A percentile compares a stretch with the other conserved stretches of the same genome.
phyloP scores from a whole-genome alignment of 1,140 invertebrate genomes.

The Pantala flavescens region DNA sequence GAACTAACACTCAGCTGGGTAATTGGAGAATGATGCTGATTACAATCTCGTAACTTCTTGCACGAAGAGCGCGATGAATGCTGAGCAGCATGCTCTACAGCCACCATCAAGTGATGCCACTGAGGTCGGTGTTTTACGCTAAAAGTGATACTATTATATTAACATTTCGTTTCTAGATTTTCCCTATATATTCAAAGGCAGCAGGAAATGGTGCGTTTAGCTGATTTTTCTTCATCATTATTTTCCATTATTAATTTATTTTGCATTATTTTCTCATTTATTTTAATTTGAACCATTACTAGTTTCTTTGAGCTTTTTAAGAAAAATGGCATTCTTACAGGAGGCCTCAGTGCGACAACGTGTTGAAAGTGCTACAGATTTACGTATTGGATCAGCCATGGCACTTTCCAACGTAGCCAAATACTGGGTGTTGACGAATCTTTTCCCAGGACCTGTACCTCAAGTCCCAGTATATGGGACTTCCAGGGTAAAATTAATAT shows the following conservation, averaged over 20 bases:
- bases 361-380: constrained; percentile 29
- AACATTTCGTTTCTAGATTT: too few relatives aligned
- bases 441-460: constrained; percentile 48
- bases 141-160: background rate
- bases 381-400: constrained; percentile 35
- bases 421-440: constrained; percentile 54
- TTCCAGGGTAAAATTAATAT: constrained; percentile 13
- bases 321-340: constrained; percentile 5
- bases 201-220: constrained; percentile 22
- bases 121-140: constrained; percentile 33
- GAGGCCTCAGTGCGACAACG: constrained; percentile 19
- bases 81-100: constrained; percentile 40
- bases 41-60: background rate
- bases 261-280: background rate
- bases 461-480: constrained; percentile 36
- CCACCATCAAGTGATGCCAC: constrained; percentile 39
- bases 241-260: constrained; percentile 9
- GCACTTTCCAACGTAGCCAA: constrained; percentile 48
- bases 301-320: background rate
- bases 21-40: background rate
- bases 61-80: constrained; percentile 34
- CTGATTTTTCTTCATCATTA: constrained; percentile 1
- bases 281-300: background rate
- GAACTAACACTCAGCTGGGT: background rate
- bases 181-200: constrained; percentile 19